phyloP scores from a whole-genome alignment of 2,797 vertebrate species.

The Odontamblyopus rebecca region DNA sequence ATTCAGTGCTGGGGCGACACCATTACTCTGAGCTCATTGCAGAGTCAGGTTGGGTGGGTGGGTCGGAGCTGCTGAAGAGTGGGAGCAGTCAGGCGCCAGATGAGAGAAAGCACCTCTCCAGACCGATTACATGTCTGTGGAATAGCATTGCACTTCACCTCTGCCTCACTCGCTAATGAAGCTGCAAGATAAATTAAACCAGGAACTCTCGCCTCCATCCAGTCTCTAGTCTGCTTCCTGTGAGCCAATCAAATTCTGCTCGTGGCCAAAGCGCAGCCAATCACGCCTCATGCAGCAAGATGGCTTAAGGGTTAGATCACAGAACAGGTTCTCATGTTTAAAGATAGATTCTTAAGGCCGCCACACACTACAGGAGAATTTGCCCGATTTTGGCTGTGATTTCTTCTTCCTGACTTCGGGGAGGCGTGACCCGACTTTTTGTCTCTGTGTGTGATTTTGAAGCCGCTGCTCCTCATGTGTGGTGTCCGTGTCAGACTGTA shows the following conservation, averaged over 20 bases:
- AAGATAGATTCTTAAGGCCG: not conserved
- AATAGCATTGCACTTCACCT: constrained; percentile 58
- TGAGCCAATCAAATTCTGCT: not conserved
- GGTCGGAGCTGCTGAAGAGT: constrained; percentile 40
- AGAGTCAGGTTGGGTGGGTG: constrained; percentile 59
- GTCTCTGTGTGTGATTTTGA: too few relatives aligned
- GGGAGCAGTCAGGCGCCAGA: constrained; percentile 47
- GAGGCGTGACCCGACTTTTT: too few relatives aligned
- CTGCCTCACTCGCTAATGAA: constrained; percentile 26
- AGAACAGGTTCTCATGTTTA: not conserved
- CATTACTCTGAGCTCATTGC: constrained; percentile 67
- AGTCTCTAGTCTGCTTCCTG: not conserved
- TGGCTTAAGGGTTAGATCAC: not conserved
- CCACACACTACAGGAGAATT: too few relatives aligned
- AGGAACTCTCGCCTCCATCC: not conserved
- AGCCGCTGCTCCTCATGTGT: too few relatives aligned
- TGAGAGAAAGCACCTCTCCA: constrained; percentile 58
- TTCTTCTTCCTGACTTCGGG: too few relatives aligned
- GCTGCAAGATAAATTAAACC: constrained; percentile 4
- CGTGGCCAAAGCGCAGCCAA: not conserved
- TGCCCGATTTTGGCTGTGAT: too few relatives aligned
- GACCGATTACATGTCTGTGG: constrained; percentile 70
- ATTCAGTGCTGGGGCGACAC: constrained; percentile 63
- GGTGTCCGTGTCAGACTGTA: too few relatives aligned
- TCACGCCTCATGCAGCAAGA: not conserved